Conservation (phyloP, 2,113 vertebrate genomes). For the Thomomys bottae region DNA sequence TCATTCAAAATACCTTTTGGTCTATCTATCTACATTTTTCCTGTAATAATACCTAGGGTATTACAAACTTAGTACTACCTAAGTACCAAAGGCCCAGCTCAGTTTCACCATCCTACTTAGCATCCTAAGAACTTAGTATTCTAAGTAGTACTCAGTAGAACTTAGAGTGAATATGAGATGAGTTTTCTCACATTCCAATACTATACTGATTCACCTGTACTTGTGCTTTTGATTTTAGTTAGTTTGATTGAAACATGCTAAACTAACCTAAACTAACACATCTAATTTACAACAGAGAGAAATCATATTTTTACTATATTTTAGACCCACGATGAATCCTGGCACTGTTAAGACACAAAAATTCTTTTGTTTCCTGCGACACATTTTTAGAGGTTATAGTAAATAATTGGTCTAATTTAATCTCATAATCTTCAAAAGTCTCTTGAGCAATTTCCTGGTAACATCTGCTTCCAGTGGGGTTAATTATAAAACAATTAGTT, state of each 20-base stretch:
- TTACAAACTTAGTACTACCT: too few species aligned
- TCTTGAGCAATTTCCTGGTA: constrained; percentile 65
- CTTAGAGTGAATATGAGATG: background rate
- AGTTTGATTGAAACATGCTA: background rate
- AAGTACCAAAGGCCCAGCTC: too few species aligned
- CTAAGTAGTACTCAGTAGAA: background rate
- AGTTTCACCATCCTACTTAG: too few species aligned
- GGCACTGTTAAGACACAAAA: background rate
- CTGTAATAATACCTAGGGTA: too few species aligned
- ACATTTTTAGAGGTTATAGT: constrained; percentile 28
- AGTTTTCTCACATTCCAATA: background rate
- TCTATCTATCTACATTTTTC: background rate
- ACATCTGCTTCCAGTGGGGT: constrained; percentile 64
- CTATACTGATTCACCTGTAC: background rate
- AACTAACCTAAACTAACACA: background rate
- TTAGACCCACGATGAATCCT: background rate
- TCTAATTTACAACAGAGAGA: background rate
- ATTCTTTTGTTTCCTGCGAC: constrained; percentile 7
- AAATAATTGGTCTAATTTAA: constrained; percentile 71
- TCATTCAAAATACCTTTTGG: background rate
- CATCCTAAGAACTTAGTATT: too few species aligned
- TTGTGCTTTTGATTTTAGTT: constrained; percentile 31
- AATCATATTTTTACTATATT: background rate
- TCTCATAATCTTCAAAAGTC: constrained; percentile 70
- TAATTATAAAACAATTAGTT: constrained; percentile 69